Percentiles rank a stretch among this genome's conserved stretches.
phyloP scores from a whole-genome alignment of 2,888 invertebrate genomes.

The Aphodius granarius region DNA sequence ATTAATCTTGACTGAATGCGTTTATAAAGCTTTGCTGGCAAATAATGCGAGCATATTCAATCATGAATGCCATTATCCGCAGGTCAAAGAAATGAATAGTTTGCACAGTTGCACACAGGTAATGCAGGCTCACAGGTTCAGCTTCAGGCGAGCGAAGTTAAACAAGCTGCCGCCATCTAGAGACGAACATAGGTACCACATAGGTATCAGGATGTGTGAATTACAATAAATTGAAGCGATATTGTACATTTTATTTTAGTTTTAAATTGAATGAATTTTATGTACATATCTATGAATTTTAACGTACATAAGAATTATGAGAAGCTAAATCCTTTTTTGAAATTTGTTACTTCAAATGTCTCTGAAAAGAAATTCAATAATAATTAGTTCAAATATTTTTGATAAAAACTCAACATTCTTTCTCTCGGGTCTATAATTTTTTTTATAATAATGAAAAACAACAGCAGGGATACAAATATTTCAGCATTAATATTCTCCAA shows the following conservation, averaged over 20 bases:
- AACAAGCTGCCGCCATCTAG: background rate
- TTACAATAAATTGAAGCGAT: background rate
- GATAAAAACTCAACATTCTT: no score
- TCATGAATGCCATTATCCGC: background rate
- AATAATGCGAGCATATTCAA: background rate
- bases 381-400: no score
- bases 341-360: no score
- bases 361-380: no score
- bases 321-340: no score
- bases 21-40: background rate
- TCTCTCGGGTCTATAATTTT: no score
- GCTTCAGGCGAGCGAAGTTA: background rate
- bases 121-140: background rate
- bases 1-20: background rate
- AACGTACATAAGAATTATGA: no score
- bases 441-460: no score
- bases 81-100: background rate
- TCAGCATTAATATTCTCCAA: background rate
- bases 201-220: background rate
- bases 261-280: no score
- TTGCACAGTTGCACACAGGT: background rate
- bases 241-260: no score
- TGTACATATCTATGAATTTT: no score
- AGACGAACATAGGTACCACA: background rate
- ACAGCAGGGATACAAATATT: no score